Conservation (phyloP, 2,797 vertebrate species). For the Pelochelys cantorii region DNA sequence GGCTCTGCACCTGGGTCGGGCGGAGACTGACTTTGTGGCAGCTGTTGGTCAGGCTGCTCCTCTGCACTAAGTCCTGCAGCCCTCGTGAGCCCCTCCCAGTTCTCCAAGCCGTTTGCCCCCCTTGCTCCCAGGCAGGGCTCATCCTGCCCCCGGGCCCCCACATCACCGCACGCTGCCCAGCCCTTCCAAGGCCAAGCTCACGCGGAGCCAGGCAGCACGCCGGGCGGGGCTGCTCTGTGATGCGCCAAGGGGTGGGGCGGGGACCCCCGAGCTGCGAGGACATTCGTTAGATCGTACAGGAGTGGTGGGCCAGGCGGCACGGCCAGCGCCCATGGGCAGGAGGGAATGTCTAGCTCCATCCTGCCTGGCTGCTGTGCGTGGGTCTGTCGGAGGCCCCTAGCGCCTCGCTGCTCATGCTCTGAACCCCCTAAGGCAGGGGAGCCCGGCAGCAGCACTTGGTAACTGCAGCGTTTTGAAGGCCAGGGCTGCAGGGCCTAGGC, state of each 20-base stretch:
- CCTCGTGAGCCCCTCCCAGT: background rate
- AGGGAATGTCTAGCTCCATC: fast-evolving
- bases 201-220: too few species aligned
- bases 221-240: background rate
- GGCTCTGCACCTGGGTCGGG: fast-evolving
- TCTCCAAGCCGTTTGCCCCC: background rate
- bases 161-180: too few species aligned
- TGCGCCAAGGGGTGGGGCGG: too few species aligned
- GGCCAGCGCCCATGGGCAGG: background rate
- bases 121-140: background rate
- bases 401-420: background rate
- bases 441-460: fast-evolving
- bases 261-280: too few species aligned
- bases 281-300: too few species aligned
- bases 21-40: background rate
- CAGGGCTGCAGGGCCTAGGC: fast-evolving
- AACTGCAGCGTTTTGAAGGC: background rate
- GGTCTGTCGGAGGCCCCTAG: fast-evolving
- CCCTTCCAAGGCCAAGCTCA: too few species aligned
- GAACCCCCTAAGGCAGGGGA: background rate
- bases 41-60: fast-evolving
- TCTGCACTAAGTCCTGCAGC: fast-evolving
- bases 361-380: background rate
- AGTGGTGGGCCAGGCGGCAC: fast-evolving
- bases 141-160: background rate